These are phyloP conservation scores for Nannoperca australis DNA, from an alignment of 2,797 vertebrate genomes.

Conservation along the genomic window DNA sequence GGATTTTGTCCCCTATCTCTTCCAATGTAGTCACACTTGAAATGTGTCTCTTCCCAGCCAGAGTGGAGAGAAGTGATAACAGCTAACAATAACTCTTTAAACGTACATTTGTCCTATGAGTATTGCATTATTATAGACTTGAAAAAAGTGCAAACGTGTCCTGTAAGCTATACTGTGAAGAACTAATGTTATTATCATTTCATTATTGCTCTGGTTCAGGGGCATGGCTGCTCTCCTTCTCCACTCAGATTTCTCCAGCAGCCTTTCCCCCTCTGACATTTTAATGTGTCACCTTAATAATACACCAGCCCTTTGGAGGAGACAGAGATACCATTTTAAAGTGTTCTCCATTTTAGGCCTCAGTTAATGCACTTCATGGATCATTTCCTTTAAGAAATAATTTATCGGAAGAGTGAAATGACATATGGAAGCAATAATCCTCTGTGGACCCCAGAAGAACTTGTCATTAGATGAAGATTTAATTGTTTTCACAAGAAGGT, in stretches of 20 bases:
- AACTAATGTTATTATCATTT: constrained; percentile 53
- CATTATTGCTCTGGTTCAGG: constrained; percentile 36
- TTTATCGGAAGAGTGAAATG: constrained; percentile 38
- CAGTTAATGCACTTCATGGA: constrained; percentile 51
- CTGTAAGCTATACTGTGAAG: constrained; percentile 31
- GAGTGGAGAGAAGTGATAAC: constrained; percentile 19
- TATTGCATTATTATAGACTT: constrained; percentile 15
- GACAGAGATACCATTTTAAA: constrained; percentile 38
- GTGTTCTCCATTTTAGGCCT: constrained; percentile 37
- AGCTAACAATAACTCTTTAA: constrained; percentile 26
- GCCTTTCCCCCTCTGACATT: constrained; percentile 52
- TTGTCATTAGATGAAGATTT: constrained; percentile 45
- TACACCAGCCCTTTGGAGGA: constrained; percentile 33
- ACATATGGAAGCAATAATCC: constrained; percentile 47
- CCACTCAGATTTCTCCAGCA: constrained; percentile 32
- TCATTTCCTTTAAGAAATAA: constrained; percentile 61
- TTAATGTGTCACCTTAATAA: constrained; percentile 65
- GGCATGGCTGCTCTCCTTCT: constrained; percentile 14
- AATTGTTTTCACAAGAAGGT: constrained; percentile 41
- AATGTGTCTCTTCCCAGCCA: not conserved
- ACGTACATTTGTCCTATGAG: constrained; percentile 14
- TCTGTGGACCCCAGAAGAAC: constrained; percentile 9
- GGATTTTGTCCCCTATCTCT: not conserved
- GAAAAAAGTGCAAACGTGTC: constrained; percentile 12
- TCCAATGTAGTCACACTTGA: not conserved